Evolutionary conservation across 2,888 invertebrate genomes (phyloP).

Genomic region (Argyra leucocephala): DNA sequence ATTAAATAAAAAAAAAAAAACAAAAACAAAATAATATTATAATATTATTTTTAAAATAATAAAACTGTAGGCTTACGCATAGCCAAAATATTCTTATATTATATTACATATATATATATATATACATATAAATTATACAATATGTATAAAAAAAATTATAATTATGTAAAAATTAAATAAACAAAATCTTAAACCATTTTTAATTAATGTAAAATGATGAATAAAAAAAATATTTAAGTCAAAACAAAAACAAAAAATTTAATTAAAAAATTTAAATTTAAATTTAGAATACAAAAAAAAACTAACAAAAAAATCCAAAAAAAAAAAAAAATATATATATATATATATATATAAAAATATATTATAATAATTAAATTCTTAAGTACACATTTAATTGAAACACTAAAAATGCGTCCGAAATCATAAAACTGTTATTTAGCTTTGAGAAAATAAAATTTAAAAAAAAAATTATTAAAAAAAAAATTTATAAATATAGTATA

Average conservation of each 20-base stretch:
- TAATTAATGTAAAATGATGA: too few species aligned
- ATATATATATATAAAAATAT: background rate
- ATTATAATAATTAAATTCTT: constrained; percentile 3
- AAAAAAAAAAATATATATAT: background rate
- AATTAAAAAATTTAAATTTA: too few species aligned
- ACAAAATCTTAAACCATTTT: too few species aligned
- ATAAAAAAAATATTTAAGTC: too few species aligned
- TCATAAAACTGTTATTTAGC: constrained; percentile 6
- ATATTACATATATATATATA: background rate
- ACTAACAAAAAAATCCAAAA: background rate
- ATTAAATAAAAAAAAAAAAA: too few species aligned
- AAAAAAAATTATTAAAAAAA: background rate
- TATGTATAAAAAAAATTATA: too few species aligned
- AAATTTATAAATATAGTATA: background rate
- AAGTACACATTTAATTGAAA: constrained; percentile 6
- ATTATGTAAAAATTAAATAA: too few species aligned
- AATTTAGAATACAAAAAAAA: background rate
- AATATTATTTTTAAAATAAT: too few species aligned
- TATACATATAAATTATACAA: too few species aligned
- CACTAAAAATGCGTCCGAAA: constrained; percentile 6
- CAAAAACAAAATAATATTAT: too few species aligned
- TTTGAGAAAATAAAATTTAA: background rate
- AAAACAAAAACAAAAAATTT: too few species aligned
- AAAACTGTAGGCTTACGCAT: background rate
- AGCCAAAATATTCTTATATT: background rate